Percentiles rank a stretch among this genome's conserved stretches.
phyloP scores from a whole-genome alignment of 2,797 vertebrate species.

The Phrynocephalus guinanensis region DNA sequence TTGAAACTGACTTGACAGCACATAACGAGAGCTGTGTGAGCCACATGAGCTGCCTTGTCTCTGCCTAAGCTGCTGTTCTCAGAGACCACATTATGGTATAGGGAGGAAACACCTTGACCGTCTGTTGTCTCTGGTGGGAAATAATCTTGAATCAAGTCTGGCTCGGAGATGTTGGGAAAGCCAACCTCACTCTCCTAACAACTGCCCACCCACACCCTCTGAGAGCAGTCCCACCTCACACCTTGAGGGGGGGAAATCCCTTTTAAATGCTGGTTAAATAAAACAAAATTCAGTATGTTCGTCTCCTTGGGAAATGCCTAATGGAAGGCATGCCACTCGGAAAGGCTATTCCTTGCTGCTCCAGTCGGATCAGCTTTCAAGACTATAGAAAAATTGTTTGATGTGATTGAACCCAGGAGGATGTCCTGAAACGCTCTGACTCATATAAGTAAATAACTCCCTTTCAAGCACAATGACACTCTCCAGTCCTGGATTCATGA shows the following conservation, averaged over 20 bases:
- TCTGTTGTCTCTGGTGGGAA: not conserved
- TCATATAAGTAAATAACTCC: conserved; percentile 38
- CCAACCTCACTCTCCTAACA: not conserved
- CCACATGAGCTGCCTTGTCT: not conserved
- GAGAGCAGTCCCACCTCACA: conserved; percentile 1
- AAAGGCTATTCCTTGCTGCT: conserved; percentile 13
- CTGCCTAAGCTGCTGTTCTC: not conserved
- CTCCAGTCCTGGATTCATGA: conserved; percentile 36
- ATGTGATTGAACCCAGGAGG: conserved; percentile 50
- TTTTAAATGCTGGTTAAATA: conserved; percentile 24
- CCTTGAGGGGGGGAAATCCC: not conserved
- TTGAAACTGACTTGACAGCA: too few relatives aligned
- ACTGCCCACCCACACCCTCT: not conserved
- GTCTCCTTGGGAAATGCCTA: conserved; percentile 35
- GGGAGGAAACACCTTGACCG: not conserved
- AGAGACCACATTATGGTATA: not conserved
- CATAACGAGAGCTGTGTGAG: not conserved
- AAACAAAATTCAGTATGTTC: conserved; percentile 14
- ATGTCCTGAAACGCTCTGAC: conserved; percentile 45
- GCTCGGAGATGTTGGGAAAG: not conserved
- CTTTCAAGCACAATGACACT: conserved; percentile 30
- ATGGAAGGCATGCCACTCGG: conserved; percentile 40
- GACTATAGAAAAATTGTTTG: conserved; percentile 44
- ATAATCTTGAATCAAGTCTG: not conserved
- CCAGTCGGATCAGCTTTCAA: conserved; percentile 42